Evolutionary conservation across 2,113 vertebrate genomes (phyloP), one percentile per base, ranked within the genome.

Genomic region (Oostethus manadensis): DNA sequence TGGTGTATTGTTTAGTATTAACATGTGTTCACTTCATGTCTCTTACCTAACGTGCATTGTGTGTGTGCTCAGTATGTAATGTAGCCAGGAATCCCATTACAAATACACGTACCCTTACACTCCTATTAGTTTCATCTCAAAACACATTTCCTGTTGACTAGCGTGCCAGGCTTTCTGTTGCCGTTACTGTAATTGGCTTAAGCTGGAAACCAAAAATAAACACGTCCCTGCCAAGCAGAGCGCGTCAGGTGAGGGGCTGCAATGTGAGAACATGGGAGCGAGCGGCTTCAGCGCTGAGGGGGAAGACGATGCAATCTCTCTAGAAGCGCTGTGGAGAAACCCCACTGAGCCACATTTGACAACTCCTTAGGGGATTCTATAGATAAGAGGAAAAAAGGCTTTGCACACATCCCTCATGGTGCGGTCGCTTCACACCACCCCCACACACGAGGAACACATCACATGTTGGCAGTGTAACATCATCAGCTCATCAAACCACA

Each of bases 271-370:
- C 57, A 53, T 17, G 26, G 43, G 56, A 43, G 59, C 11, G 56
- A 43, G 59, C 11, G 14, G 60, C 49, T 66, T 42, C 47, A 2
- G 45, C 6, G 17, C 60, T 9, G 2, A 57, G 48, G 18, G 38
- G 51, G 59, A 68, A 56, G 58, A 64, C n/a, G 62, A 76, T 64
- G 69, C 64, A 55, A 73, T 76, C 72, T 75, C 72, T 75, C 29
- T 61, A 48, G 72, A 73, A 45, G 62, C 66, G 70, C 62, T 55
- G 7, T 58, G 56, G 46, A 67, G 44, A 53, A 64, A 42, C 50
- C 73, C 76, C 76, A 23, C 81, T 76, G 73, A 22, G 69, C 47
- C 1, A 14, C 56, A 69, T 76, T 74, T 79, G 56, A 71, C 66
- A 61, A 29, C 51, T 60, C 67, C 60, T 60, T 1, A 2, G 23